phyloP scores from a whole-genome alignment of 2,797 vertebrate genomes.

The Enteromius argenteus region DNA sequence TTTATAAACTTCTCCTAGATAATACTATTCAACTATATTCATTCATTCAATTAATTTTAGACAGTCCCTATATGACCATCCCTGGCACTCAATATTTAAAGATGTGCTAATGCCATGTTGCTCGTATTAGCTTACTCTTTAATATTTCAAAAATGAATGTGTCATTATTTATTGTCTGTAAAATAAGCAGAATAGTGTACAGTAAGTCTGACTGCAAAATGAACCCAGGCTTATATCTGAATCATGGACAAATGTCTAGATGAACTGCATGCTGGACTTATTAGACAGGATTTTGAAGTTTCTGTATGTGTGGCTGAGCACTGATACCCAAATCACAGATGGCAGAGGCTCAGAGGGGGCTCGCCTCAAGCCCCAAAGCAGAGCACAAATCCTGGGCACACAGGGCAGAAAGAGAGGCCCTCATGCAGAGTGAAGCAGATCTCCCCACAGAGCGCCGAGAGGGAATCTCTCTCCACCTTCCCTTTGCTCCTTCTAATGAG shows the following conservation, averaged over 20 bases:
- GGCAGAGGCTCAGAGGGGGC: slow-evolving; percentile 24
- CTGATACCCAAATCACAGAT: slow-evolving; percentile 30
- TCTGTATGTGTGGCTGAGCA: slow-evolving; percentile 1
- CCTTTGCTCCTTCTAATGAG: slow-evolving; percentile 41
- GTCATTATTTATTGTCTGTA: not conserved
- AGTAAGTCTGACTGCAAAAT: not conserved
- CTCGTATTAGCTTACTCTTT: not conserved
- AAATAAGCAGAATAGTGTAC: not conserved
- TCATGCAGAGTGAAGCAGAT: slow-evolving; percentile 30
- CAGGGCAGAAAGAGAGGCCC: not conserved
- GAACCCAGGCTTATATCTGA: not conserved
- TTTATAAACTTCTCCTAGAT: not conserved
- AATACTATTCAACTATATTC: not conserved
- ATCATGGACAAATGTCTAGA: slow-evolving; percentile 18
- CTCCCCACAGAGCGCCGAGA: slow-evolving; percentile 14
- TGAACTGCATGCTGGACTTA: slow-evolving; percentile 33
- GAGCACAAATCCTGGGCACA: slow-evolving; percentile 9
- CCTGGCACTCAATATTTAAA: not conserved
- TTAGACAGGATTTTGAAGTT: slow-evolving; percentile 6
- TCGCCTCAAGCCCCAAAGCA: slow-evolving; percentile 28
- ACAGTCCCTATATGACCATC: not conserved
- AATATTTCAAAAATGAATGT: not conserved
- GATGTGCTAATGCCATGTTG: not conserved
- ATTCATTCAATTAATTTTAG: not conserved
- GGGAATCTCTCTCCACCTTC: slow-evolving; percentile 25